Conservation (phyloP, 2,888 invertebrate species). For the Eupithecia subfuscata region DNA sequence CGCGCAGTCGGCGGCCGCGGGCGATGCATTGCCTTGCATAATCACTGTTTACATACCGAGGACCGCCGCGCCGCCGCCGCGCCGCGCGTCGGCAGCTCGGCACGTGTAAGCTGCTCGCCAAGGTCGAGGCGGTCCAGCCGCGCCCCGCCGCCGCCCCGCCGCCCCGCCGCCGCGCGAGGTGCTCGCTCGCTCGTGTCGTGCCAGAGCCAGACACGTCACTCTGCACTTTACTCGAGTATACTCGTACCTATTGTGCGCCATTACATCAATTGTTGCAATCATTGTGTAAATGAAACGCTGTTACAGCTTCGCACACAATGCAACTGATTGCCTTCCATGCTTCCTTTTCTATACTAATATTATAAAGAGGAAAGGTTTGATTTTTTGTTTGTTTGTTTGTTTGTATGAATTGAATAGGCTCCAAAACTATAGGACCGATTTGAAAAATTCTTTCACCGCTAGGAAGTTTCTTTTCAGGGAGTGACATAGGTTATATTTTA, state of each 20-base stretch:
- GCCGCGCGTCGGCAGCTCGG: no score
- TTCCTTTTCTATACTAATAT: no score
- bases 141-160: no score
- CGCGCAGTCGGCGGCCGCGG: not conserved
- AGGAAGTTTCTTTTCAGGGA: no score
- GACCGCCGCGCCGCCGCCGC: no score
- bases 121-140: not conserved
- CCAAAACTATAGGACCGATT: no score
- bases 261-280: not conserved
- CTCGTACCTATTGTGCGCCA: not conserved
- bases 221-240: not conserved
- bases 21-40: constrained; percentile 1
- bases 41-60: not conserved
- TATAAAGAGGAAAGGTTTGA: no score
- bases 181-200: not conserved
- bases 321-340: not conserved
- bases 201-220: not conserved
- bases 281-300: not conserved
- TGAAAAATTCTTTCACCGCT: no score
- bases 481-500: no score
- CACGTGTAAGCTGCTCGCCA: not conserved
- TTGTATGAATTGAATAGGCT: no score
- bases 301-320: not conserved
- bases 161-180: not conserved
- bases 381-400: no score